A percentile compares a stretch with the other conserved stretches of the same genome.
phyloP scores from a whole-genome alignment of 2,888 invertebrate species.

The Parnassius orleans region DNA sequence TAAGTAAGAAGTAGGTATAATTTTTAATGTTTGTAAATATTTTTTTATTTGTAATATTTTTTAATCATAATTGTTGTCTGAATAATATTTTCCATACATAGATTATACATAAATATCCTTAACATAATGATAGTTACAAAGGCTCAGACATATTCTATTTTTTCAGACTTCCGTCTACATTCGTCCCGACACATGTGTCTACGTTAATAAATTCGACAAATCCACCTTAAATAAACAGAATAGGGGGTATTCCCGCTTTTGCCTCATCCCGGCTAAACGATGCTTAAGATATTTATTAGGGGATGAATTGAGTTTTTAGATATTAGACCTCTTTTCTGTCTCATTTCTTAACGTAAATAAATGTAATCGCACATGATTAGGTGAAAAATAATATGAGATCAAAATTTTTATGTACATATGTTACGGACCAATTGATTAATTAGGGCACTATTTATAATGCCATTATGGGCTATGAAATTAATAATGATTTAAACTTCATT shows the following conservation, averaged over 20 bases:
- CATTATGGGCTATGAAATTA: no score
- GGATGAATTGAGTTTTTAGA: constrained; percentile 73
- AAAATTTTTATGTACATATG: no score
- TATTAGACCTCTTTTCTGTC: constrained; percentile 56
- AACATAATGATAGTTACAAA: no score
- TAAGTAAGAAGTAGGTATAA: no score
- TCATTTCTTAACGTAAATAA: constrained; percentile 41
- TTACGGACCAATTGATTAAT: no score
- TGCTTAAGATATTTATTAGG: constrained; percentile 78
- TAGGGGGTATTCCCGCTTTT: constrained; percentile 71
- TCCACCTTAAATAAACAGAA: constrained; percentile 79
- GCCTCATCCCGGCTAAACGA: constrained; percentile 76
- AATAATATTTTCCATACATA: no score
- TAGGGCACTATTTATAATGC: no score
- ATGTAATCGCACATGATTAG: constrained; percentile 7
- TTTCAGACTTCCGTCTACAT: constrained; percentile 30
- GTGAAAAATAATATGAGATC: no score
- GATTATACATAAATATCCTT: no score
- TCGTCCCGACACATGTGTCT: constrained; percentile 49
- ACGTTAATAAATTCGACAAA: constrained; percentile 74
- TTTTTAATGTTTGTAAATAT: no score
- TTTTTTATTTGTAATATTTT: background rate
- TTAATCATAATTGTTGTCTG: background rate
- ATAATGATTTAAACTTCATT: no score
- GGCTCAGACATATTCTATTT: background rate